These are phyloP conservation scores for Drosophila siamana DNA, from an alignment of 2,888 invertebrate genomes.

Conservation along the genomic window DNA sequence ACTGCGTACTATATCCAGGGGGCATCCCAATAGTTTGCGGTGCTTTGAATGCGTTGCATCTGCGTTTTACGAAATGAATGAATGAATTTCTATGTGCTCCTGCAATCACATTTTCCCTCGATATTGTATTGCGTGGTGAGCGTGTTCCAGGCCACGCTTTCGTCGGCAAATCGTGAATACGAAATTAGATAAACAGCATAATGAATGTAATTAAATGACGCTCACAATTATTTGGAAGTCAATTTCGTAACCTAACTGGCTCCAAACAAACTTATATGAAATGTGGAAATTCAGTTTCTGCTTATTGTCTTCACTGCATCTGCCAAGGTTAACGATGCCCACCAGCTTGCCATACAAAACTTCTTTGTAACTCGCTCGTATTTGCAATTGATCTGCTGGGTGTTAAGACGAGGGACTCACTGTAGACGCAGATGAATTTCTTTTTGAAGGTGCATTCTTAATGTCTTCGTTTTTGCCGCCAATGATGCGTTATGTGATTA, in stretches of 20 bases:
- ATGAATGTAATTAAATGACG: no score
- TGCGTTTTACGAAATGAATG: conserved; percentile 64
- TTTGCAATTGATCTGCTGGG: conserved; percentile 75
- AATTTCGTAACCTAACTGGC: no score
- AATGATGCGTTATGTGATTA: conserved; percentile 56
- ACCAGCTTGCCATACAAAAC: conserved; percentile 39
- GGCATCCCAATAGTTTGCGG: conserved; percentile 67
- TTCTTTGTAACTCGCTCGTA: conserved; percentile 86
- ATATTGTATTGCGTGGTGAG: background rate
- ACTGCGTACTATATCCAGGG: conserved; percentile 45
- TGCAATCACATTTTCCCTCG: conserved; percentile 37
- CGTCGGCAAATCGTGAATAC: background rate
- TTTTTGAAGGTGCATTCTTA: conserved; percentile 74
- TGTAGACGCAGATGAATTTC: conserved; percentile 86
- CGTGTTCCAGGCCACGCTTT: conserved; percentile 21
- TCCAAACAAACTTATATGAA: no score
- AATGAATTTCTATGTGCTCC: conserved; percentile 54
- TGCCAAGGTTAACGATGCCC: conserved; percentile 62
- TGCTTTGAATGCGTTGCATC: conserved; percentile 64
- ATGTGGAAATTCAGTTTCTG: no score
- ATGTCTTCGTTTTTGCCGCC: conserved; percentile 62
- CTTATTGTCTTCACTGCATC: background rate
- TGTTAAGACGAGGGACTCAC: conserved; percentile 86
- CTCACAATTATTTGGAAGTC: no score
- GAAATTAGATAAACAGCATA: no score